A percentile compares a stretch with the other conserved stretches of the same genome.
Conservation (phyloP, 2,888 invertebrate species). For the Neria commutata region DNA sequence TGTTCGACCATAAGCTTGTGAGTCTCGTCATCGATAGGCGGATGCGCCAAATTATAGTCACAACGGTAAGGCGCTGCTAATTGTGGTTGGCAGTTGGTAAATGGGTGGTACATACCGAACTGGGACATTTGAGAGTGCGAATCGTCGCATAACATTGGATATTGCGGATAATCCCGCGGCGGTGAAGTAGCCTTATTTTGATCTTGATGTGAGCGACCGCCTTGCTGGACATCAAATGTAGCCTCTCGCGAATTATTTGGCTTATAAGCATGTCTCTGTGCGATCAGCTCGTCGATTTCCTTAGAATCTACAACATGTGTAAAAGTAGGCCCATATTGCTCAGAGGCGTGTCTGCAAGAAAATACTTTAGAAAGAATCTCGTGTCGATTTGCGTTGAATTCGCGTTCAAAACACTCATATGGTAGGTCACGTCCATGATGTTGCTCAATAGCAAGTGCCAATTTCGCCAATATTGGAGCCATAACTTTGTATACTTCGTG, state of each 20-base stretch:
- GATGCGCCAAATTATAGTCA: too few relatives aligned
- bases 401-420: conserved; percentile 70
- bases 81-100: too few relatives aligned
- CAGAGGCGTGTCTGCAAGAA: conserved; percentile 72
- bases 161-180: neutral
- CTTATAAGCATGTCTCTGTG: conserved; percentile 32
- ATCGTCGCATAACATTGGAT: neutral
- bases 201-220: neutral
- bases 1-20: conserved; percentile 56
- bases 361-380: conserved; percentile 70
- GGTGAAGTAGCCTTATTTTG: neutral
- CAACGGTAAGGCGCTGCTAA: neutral
- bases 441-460: conserved; percentile 74
- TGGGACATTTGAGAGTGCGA: neutral
- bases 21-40: conserved; percentile 50
- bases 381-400: conserved; percentile 70
- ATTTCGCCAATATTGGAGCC: conserved; percentile 64
- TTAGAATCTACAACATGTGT: conserved; percentile 63
- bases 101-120: neutral
- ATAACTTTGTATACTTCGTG: conserved; percentile 50
- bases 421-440: conserved; percentile 75
- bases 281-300: conserved; percentile 51
- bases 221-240: neutral
- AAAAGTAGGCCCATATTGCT: conserved; percentile 66
- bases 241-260: neutral